These are phyloP conservation scores for Trichogramma evanescens DNA, from an alignment of 2,888 invertebrate genomes.

Conservation along the genomic window DNA sequence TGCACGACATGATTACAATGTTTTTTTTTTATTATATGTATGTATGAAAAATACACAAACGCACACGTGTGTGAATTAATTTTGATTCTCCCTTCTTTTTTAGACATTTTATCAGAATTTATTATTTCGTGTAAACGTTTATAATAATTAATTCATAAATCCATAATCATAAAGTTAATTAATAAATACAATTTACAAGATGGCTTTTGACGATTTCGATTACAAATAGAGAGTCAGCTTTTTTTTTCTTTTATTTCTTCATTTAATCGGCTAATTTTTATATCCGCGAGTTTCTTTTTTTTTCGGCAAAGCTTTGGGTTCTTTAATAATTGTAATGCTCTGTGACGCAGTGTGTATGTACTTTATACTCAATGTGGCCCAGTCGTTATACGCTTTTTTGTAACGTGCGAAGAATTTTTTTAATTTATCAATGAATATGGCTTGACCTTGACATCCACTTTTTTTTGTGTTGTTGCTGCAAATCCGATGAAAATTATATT, in stretches of 20 bases:
- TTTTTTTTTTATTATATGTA: too few relatives aligned
- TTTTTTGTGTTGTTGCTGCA: too few relatives aligned
- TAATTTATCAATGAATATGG: too few relatives aligned
- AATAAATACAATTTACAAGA: constrained; percentile 49
- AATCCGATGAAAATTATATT: too few relatives aligned
- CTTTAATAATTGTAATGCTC: constrained; percentile 1
- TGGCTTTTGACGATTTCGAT: constrained; percentile 44
- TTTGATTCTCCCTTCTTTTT: constrained; percentile 26
- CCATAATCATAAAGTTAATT: constrained; percentile 41
- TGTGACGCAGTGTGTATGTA: not conserved
- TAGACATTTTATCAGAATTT: constrained; percentile 49
- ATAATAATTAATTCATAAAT: constrained; percentile 47
- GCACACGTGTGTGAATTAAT: too few relatives aligned
- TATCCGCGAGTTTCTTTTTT: constrained; percentile 17
- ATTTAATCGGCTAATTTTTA: constrained; percentile 20
- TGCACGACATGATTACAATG: too few relatives aligned
- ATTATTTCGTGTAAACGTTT: constrained; percentile 49
- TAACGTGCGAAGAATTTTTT: too few relatives aligned
- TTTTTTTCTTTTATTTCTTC: constrained; percentile 1
- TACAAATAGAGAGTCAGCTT: constrained; percentile 42
- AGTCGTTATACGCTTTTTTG: too few relatives aligned
- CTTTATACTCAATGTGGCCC: not conserved
- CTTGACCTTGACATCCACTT: too few relatives aligned
- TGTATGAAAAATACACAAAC: too few relatives aligned
- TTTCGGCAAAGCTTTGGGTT: not conserved